phyloP scores from a whole-genome alignment of 2,888 invertebrate genomes.

The Agriopis marginaria region DNA sequence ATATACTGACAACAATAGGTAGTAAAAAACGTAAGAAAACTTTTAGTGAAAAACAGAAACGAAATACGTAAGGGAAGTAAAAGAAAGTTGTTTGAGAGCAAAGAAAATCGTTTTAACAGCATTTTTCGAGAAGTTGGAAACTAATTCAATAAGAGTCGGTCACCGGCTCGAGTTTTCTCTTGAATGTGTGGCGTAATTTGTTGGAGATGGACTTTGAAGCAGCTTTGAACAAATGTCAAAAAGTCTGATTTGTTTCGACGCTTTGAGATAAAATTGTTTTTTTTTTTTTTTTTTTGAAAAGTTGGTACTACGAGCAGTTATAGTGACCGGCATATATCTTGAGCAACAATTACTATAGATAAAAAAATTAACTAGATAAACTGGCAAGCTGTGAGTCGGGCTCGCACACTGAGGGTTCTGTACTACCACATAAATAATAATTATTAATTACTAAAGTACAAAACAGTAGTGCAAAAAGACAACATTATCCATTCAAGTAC shows the following conservation, averaged over 20 bases:
- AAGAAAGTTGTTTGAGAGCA: conserved; percentile 18
- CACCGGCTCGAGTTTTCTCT: conserved; percentile 39
- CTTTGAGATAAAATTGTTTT: conserved; percentile 5
- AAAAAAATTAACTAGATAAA: too few species aligned
- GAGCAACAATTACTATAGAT: too few species aligned
- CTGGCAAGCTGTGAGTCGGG: too few species aligned
- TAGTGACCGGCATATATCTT: too few species aligned
- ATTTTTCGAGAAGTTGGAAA: conserved; percentile 54
- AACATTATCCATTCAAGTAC: too few species aligned
- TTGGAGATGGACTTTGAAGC: conserved; percentile 27
- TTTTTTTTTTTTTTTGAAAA: background rate
- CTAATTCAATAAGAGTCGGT: conserved; percentile 69
- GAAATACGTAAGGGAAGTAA: conserved; percentile 2
- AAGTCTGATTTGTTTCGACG: conserved; percentile 18
- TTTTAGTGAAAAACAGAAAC: conserved; percentile 10
- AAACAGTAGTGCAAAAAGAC: too few species aligned
- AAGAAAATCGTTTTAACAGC: conserved; percentile 30
- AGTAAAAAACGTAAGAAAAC: conserved; percentile 11
- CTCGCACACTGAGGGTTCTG: too few species aligned
- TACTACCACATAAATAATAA: too few species aligned
- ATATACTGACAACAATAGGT: conserved; percentile 4
- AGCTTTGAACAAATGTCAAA: conserved; percentile 30
- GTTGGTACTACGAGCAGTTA: too few species aligned
- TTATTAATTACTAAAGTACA: too few species aligned
- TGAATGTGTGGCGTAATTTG: conserved; percentile 32